phyloP scores from a whole-genome alignment of 1,140 invertebrate genomes.

The Daktulosphaira vitifoliae region DNA sequence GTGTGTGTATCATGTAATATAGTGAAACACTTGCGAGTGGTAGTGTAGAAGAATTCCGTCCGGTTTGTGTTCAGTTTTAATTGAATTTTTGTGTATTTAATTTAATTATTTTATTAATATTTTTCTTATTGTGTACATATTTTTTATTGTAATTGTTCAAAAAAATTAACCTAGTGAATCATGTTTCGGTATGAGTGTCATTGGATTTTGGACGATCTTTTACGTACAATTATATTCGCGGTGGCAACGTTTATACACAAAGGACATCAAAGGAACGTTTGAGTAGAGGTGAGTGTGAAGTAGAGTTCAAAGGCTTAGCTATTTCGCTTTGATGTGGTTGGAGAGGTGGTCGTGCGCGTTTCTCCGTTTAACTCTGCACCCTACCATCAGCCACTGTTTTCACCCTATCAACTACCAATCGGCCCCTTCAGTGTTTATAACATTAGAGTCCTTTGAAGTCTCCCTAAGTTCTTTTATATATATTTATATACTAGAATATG shows the following conservation, averaged over 20 bases:
- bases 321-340: constrained; percentile 28
- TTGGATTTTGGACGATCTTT: not conserved
- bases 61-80: not conserved
- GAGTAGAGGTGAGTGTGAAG: constrained; percentile 18
- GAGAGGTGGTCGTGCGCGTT: not conserved
- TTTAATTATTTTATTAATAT: no score
- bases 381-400: not conserved
- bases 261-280: constrained; percentile 25
- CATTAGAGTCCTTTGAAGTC: constrained; percentile 31
- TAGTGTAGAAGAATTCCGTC: no score
- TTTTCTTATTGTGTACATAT: not conserved
- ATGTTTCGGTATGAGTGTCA: constrained; percentile 14
- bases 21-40: no score
- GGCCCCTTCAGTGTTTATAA: constrained; percentile 16
- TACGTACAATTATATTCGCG: not conserved
- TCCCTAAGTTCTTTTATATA: constrained; percentile 10
- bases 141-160: not conserved
- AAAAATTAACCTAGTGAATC: not conserved
- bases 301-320: constrained; percentile 14
- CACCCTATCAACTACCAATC: not conserved
- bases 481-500: not conserved
- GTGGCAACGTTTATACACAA: not conserved
- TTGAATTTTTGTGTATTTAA: not conserved
- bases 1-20: no score
- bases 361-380: constrained; percentile 28